These are phyloP conservation scores for Gymnobelideus leadbeateri DNA, from an alignment of 2,113 vertebrate species.

Conservation along the genomic window DNA sequence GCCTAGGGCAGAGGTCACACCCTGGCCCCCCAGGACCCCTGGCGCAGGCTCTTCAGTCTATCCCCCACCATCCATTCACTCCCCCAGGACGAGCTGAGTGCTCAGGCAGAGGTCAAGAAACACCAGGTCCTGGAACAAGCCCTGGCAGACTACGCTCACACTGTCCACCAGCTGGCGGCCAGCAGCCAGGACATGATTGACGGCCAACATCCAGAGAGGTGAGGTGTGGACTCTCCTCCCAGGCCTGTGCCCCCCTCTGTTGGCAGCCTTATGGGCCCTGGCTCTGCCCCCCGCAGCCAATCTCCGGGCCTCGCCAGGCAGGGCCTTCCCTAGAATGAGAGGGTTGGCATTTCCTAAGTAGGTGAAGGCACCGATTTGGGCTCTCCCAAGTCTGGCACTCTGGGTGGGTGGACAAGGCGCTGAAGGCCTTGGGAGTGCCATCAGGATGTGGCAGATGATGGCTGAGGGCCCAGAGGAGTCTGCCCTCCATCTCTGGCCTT, in stretches of 20 bases:
- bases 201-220: constrained; percentile 94
- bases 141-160: constrained; percentile 93
- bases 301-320: too few relatives aligned
- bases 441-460: neutral
- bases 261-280: neutral
- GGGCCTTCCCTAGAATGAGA: too few relatives aligned
- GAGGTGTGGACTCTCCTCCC: neutral
- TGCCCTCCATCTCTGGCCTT: neutral
- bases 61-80: neutral
- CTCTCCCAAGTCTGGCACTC: too few relatives aligned
- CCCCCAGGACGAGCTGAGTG: constrained; percentile 92
- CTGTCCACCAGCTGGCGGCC: constrained; percentile 91
- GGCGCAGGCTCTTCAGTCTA: neutral
- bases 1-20: neutral
- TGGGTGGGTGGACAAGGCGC: neutral
- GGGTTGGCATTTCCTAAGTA: too few relatives aligned
- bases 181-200: constrained; percentile 93
- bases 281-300: neutral
- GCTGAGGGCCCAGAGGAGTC: neutral
- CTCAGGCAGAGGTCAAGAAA: constrained; percentile 94
- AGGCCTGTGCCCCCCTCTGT: rapidly evolving
- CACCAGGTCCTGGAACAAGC: constrained; percentile 93
- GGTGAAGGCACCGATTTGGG: too few relatives aligned
- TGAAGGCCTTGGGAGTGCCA: neutral
- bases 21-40: rapidly evolving